Conservation (phyloP, 2,113 vertebrate genomes). For the Lophura nycthemera region DNA sequence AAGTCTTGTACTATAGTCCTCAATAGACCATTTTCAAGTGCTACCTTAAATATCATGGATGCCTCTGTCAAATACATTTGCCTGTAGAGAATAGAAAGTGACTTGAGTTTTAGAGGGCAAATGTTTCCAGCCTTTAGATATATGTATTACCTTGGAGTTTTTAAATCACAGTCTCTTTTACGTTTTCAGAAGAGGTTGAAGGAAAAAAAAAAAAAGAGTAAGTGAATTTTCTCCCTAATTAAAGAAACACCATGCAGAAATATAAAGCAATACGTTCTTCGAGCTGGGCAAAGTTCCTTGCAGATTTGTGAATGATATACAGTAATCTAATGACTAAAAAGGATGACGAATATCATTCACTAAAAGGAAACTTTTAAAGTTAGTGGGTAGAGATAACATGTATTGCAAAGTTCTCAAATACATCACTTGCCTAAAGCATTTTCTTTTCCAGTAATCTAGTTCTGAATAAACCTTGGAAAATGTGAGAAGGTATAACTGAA, state of each 20-base stretch:
- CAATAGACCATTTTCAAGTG: background rate
- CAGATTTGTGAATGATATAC: background rate
- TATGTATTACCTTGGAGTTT: background rate
- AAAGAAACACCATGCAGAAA: background rate
- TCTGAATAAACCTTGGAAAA: background rate
- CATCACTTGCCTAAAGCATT: background rate
- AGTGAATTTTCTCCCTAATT: background rate
- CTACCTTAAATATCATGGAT: background rate
- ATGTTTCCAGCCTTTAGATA: background rate
- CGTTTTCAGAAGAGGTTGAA: background rate
- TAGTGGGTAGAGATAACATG: background rate
- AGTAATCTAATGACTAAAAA: background rate
- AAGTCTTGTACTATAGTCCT: background rate
- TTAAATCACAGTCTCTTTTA: background rate
- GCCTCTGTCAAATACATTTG: background rate
- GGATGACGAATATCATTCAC: background rate
- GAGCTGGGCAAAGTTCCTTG: background rate
- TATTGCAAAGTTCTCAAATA: background rate
- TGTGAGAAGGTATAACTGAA: background rate
- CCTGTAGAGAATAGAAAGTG: background rate
- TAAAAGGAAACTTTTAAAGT: background rate
- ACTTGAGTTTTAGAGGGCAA: background rate
- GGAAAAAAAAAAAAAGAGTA: background rate
- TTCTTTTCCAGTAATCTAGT: background rate
- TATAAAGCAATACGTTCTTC: background rate